Percentiles rank a stretch among this genome's conserved stretches.
These are phyloP conservation scores for Morus bassanus DNA, from an alignment of 2,797 vertebrate species.

Conservation along the genomic window DNA sequence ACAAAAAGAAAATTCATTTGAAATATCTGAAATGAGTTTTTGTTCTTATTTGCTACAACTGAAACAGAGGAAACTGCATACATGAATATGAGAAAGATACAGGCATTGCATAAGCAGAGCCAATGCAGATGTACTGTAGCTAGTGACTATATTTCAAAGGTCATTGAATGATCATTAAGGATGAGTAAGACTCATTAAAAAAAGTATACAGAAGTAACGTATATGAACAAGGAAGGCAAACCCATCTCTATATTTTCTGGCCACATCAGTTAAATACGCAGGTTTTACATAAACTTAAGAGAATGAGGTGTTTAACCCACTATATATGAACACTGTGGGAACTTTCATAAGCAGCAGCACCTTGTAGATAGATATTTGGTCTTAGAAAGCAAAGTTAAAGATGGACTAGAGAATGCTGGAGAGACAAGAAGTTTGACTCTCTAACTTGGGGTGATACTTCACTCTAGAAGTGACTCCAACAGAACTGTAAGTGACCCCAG, in stretches of 20 bases:
- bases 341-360: background rate
- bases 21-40: conserved; percentile 15
- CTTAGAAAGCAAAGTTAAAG: background rate
- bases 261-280: background rate
- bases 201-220: background rate
- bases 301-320: background rate
- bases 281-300: background rate
- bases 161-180: background rate
- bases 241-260: background rate
- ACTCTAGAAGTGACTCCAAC: background rate
- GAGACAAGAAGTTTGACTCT: background rate
- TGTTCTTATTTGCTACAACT: conserved; percentile 8
- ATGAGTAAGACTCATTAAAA: background rate
- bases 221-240: background rate
- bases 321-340: background rate
- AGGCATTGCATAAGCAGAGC: background rate
- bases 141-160: background rate
- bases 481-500: background rate
- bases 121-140: background rate
- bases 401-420: background rate
- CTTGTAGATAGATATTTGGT: background rate
- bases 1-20: conserved; percentile 35
- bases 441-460: background rate
- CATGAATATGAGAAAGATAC: background rate
- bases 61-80: background rate